These are phyloP conservation scores for Meda fulgida DNA, from an alignment of 2,797 vertebrate species.

Conservation along the genomic window DNA sequence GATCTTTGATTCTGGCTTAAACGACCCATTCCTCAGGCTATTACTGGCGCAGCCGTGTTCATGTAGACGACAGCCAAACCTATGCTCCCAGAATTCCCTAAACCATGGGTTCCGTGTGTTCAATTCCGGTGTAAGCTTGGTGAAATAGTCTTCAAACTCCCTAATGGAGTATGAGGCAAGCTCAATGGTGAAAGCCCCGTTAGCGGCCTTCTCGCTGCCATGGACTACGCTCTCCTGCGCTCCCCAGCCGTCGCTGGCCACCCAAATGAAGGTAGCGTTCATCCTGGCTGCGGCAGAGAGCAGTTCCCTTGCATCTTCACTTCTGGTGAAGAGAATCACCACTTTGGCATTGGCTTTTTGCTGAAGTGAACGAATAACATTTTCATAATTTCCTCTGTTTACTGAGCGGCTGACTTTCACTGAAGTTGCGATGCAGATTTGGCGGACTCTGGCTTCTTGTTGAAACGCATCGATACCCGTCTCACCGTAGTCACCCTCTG, in stretches of 20 bases:
- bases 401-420: constrained; percentile 98
- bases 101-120: constrained; percentile 98
- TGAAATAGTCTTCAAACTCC: constrained; percentile 93
- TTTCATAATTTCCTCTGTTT: constrained; percentile 90
- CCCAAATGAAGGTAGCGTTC: constrained; percentile 94
- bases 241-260: constrained; percentile 98
- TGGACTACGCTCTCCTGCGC: constrained; percentile 93
- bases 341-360: constrained; percentile 96
- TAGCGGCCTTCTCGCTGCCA: constrained; percentile 89
- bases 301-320: constrained; percentile 93
- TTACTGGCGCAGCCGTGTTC: constrained; percentile 84
- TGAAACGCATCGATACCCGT: constrained; percentile 98
- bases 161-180: constrained; percentile 92
- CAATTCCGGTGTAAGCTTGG: constrained; percentile 86
- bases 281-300: constrained; percentile 90
- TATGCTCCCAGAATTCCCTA: constrained; percentile 96
- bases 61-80: constrained; percentile 90
- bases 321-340: constrained; percentile 93
- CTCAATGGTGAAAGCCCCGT: constrained; percentile 96
- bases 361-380: constrained; percentile 89
- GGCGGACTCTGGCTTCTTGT: constrained; percentile 92
- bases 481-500: constrained; percentile 96
- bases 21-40: constrained; percentile 84
- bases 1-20: constrained; percentile 97
- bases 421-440: constrained; percentile 97